Percentiles rank a stretch among this genome's conserved stretches.
phyloP scores from a whole-genome alignment of 2,113 vertebrate genomes.

The Falcunculus frontatus region DNA sequence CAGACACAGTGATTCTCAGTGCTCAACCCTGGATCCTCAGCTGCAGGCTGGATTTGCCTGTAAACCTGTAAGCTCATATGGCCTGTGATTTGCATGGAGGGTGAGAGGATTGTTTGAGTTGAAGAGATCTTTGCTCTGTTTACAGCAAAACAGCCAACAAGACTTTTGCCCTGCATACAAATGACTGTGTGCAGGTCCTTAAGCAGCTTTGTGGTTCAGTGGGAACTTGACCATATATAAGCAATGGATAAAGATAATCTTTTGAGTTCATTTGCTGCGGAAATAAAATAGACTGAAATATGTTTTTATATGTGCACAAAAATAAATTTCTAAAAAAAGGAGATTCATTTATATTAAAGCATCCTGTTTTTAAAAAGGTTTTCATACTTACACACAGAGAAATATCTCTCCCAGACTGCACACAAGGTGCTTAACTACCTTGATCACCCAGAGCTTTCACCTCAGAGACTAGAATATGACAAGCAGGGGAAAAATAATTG shows the following conservation, averaged over 20 bases:
- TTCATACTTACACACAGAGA: not conserved
- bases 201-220: not conserved
- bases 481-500: not conserved
- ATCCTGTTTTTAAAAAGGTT: not conserved
- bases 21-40: not conserved
- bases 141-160: not conserved
- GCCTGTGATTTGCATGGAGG: not conserved
- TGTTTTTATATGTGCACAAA: not conserved
- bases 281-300: not conserved
- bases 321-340: not conserved
- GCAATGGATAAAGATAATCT: not conserved
- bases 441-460: not conserved
- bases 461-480: not conserved
- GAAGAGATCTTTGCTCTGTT: not conserved
- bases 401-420: not conserved
- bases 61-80: not conserved
- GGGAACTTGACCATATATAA: not conserved
- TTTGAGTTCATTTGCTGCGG: not conserved
- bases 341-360: not conserved
- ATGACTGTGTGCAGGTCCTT: not conserved
- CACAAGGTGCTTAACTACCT: not conserved
- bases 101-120: not conserved
- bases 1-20: not conserved
- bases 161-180: not conserved
- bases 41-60: not conserved